Evolutionary conservation across 2,797 vertebrate species (phyloP), one percentile per base, ranked within the genome.

Genomic region (Dicrostonyx torquatus): DNA sequence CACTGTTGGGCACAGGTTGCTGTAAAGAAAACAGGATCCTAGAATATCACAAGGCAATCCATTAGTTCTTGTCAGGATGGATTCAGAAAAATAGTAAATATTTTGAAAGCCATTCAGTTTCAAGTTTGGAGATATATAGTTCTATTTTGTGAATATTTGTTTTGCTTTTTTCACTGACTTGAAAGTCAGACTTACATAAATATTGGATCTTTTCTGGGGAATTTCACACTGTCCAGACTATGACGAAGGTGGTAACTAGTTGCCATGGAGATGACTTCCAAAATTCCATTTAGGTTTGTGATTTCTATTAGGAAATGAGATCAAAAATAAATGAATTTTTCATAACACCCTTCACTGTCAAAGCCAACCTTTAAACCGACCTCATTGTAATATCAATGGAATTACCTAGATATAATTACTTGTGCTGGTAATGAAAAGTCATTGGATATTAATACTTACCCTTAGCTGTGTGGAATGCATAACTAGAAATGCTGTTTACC

Each of bases 371-470:
- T 96, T 96, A 84, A 90, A 84, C 37, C 72, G 92, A 95, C 89
- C 88, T 75, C 80, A 66, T 84, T 60, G 22, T 89, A 85, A 90
- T 66, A 89, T 88, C 86, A 87, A 50, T 89, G 91, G 82, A 76
- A 96, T 90, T 95, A 96, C 80, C 72, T 90, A 75, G 60, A 94
- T 88, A 58, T 96, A 95, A 94, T 96, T 95, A 93, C 87, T 91
- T 90, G 48, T 91, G 77, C 87, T 95, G 50, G 45, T 79, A 75
- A 92, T 95, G 76, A 77, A 90, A 95, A 92, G 55, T 94, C 77
- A 8, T 86, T 94, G 68, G 84, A 26, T 87, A 92, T 87, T 83
- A 86, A 93, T 43, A 83, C 22, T 26, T 45, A 50, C 48, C 43
- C 66, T 72, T 17, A 93, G 43, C 45, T 83, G 0, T 43, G 7